Evolutionary conservation across 2,888 invertebrate genomes (phyloP).

Genomic region (Omphaloscelis lunosa): DNA sequence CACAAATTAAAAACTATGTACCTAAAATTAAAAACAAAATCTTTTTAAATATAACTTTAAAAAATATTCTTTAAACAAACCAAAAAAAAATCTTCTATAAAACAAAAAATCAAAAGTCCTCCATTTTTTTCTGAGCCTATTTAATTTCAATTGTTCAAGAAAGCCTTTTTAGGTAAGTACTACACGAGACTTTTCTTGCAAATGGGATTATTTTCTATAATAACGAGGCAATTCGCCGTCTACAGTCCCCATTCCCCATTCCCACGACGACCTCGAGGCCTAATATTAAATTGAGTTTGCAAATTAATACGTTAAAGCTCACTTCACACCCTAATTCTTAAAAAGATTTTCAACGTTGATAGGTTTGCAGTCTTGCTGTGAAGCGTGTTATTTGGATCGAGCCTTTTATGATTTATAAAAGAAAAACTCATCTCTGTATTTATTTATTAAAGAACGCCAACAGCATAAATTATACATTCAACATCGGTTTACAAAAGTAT

Average conservation of each 20-base stretch:
- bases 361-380: constrained; percentile 60
- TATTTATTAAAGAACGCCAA: no score
- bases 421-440: not conserved
- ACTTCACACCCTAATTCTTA: constrained; percentile 51
- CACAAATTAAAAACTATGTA: no score
- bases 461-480: no score
- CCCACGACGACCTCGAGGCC: constrained; percentile 5
- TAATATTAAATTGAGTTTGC: constrained; percentile 57
- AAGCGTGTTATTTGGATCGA: constrained; percentile 59
- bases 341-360: constrained; percentile 63
- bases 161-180: constrained; percentile 1
- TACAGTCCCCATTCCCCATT: constrained; percentile 6
- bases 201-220: constrained; percentile 45
- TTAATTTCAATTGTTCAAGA: constrained; percentile 18
- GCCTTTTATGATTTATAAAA: constrained; percentile 5
- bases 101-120: no score
- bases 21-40: no score
- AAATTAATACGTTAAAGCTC: constrained; percentile 65
- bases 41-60: no score
- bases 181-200: constrained; percentile 20
- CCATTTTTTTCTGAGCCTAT: constrained; percentile 8
- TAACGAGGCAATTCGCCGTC: constrained; percentile 31
- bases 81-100: no score
- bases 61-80: no score
- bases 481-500: no score